Evolutionary conservation across 2,113 vertebrate genomes (phyloP).

Genomic region (Zosterops borbonicus): DNA sequence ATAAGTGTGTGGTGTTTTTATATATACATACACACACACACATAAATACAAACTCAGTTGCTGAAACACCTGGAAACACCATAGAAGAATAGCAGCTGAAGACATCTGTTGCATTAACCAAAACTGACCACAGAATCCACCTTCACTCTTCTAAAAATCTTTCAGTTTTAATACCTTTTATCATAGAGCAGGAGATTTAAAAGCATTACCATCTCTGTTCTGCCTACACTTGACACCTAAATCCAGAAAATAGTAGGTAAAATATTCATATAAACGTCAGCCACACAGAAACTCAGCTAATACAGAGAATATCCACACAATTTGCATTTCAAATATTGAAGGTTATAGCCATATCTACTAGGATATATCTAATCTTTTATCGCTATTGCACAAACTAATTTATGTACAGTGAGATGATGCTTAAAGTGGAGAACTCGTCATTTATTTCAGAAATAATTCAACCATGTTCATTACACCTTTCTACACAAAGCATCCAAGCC

Average conservation of each 20-base stretch:
- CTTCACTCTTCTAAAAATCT: not conserved
- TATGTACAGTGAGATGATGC: not conserved
- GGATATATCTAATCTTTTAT: not conserved
- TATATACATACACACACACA: not conserved
- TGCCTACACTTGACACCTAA: not conserved
- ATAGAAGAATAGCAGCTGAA: not conserved
- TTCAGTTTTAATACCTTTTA: not conserved
- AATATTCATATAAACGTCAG: not conserved
- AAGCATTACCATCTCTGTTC: not conserved
- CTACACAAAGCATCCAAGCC: not conserved
- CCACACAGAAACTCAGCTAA: not conserved
- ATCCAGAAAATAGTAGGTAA: not conserved
- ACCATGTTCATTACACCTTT: not conserved
- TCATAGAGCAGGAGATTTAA: not conserved
- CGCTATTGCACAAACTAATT: not conserved
- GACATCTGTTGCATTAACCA: not conserved
- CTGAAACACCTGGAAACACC: not conserved
- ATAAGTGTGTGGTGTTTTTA: not conserved
- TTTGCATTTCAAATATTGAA: not conserved
- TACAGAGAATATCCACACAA: not conserved
- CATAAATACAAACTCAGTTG: not conserved
- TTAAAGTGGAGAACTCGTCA: not conserved
- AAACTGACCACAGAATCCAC: not conserved
- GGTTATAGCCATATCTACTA: not conserved
- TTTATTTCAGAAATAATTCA: not conserved